Evolutionary conservation across 2,797 vertebrate genomes (phyloP).

Genomic region (Steatocranus sp.): DNA sequence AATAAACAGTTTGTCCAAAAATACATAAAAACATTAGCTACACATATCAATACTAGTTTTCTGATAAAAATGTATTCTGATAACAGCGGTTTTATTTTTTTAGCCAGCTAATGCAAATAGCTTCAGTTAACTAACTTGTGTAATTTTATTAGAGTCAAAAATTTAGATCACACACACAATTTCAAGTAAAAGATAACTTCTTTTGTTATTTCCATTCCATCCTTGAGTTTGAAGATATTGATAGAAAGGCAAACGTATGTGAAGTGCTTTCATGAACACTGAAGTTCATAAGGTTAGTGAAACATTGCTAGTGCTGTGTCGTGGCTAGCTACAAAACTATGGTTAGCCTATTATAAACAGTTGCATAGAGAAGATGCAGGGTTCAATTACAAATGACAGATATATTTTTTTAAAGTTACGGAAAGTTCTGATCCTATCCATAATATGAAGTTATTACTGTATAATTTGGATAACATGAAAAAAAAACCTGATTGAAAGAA

Average conservation of each 20-base stretch:
- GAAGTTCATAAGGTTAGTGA: neutral
- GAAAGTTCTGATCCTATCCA: neutral
- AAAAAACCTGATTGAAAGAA: neutral
- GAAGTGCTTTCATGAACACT: neutral
- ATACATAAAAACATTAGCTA: neutral
- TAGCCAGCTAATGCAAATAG: neutral
- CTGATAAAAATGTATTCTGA: neutral
- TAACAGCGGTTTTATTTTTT: neutral
- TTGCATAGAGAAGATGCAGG: neutral
- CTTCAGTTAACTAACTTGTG: neutral
- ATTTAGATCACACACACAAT: neutral
- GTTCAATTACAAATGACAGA: neutral
- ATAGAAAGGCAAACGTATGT: neutral
- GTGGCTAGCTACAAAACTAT: neutral
- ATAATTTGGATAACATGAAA: neutral
- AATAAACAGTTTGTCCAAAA: neutral
- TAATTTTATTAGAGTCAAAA: neutral
- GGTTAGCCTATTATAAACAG: neutral
- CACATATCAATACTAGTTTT: neutral
- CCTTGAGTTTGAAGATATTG: neutral
- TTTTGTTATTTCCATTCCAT: neutral
- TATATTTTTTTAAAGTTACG: rapidly evolving
- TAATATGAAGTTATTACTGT: neutral
- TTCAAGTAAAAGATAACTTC: neutral
- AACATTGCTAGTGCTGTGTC: neutral